Conservation (phyloP, 2,113 vertebrate species). For the Ia io region DNA sequence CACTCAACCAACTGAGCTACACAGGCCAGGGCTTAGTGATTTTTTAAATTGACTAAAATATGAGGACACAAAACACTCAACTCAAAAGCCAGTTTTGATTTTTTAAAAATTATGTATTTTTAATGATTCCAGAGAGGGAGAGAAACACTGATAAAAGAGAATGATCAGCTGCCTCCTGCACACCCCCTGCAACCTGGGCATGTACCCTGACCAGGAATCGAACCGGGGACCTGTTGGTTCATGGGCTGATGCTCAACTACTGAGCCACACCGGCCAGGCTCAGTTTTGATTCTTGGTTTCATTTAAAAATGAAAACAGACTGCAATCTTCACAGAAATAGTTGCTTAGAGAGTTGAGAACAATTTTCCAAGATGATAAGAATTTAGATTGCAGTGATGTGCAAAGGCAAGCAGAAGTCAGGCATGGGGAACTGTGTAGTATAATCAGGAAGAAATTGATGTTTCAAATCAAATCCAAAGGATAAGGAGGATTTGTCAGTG, state of each 20-base stretch:
- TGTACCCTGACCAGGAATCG: too few relatives aligned
- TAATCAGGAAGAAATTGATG: not conserved
- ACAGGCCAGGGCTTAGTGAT: not conserved
- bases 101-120: not conserved
- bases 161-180: too few relatives aligned
- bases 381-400: not conserved
- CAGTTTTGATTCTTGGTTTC: not conserved
- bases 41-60: constrained; percentile 26
- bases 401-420: not conserved
- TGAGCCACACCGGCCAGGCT: too few relatives aligned
- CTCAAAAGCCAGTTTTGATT: constrained; percentile 32
- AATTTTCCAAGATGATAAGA: not conserved
- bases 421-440: not conserved
- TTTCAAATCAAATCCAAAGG: constrained; percentile 39
- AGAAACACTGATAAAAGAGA: too few relatives aligned
- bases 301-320: constrained; percentile 12
- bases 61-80: not conserved
- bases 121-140: too few relatives aligned
- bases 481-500: not conserved
- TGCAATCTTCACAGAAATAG: constrained; percentile 11
- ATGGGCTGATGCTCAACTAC: too few relatives aligned
- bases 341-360: constrained; percentile 2
- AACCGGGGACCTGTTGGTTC: too few relatives aligned
- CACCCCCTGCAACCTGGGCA: too few relatives aligned
- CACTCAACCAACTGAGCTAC: not conserved